Base-by-base conservation (phyloP, 2,797 vertebrate species). In the Propithecus perrieri region DNA sequence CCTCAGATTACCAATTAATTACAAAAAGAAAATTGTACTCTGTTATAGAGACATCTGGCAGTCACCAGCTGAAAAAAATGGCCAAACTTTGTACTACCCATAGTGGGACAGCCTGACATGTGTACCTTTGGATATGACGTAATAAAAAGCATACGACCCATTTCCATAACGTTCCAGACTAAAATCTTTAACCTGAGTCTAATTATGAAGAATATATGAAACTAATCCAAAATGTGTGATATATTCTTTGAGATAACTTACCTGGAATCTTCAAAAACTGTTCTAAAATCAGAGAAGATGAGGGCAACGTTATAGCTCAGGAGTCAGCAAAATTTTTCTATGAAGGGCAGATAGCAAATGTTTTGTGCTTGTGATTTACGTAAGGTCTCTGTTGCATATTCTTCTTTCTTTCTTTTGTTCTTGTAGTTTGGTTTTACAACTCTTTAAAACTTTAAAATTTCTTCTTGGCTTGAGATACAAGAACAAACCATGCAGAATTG, bases 391-490 rank as follows among this genome's bases (percentile, higher is more conserved):
- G 3, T 55, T n/a, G 18, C 9, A 12, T 81, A n/a, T 43, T 91
- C 3, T 35, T 53, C 33, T 33, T 59, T 33, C 26, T 5, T 24
- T 26, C 22, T 46, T 65, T 61, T 71, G 11, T 50, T 69, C 67
- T 57, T 76, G 10, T 67, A n/a, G 17, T 74, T 93, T 88, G 13
- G 8, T 20, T 65, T 95, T 26, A 74, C 2, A 76, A 72, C 2
- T 85, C n/a, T 83, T 85, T 48, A 71, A 75, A 91, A 67, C 48
- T 33, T 41, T 84, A 43, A 88, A 96, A 94, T 41, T 65, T 28
- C 46, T 83, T 55, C 30, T 85, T 59, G 85, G 22, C 15, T 65
- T 79, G 50, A 95, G 15, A 35, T 74, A 35, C 9, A 91, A 63
- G 46, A 81, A 30, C 24, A 57, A 74, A 38, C 7, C 24, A 4